Evolutionary conservation across 2,888 invertebrate species (phyloP).

Genomic region (Scaptodrosophila latifasciaeformis): DNA sequence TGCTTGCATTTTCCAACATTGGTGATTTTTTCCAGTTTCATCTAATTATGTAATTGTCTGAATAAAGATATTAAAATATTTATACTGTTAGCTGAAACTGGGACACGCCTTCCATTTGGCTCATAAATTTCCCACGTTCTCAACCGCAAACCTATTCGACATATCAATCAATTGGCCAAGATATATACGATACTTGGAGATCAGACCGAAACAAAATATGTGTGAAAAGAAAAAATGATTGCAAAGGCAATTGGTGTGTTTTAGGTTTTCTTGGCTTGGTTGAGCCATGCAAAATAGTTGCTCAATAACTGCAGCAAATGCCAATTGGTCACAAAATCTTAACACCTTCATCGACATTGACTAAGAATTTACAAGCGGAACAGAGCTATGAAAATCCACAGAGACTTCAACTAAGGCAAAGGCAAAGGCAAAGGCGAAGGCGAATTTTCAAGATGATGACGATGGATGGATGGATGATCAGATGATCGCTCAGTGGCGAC

Average conservation of each 20-base stretch:
- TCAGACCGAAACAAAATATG: conserved; percentile 13
- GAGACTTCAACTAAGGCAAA: too few species aligned
- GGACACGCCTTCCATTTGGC: conserved; percentile 61
- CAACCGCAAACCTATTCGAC: conserved; percentile 42
- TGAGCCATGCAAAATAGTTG: conserved; percentile 43
- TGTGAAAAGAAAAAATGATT: conserved; percentile 6
- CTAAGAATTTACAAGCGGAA: conserved; percentile 10
- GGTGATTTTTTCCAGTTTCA: too few species aligned
- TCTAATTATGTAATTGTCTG: too few species aligned
- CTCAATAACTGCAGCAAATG: conserved; percentile 32
- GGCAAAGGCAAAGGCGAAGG: too few species aligned
- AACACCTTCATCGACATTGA: conserved; percentile 61
- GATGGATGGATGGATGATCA: conserved; percentile 37
- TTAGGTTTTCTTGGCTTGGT: background rate
- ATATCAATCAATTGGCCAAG: conserved; percentile 63
- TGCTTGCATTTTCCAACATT: too few species aligned
- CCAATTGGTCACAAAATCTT: conserved; percentile 69
- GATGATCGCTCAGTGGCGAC: conserved; percentile 71
- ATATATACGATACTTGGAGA: conserved; percentile 20
- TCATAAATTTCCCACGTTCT: conserved; percentile 65
- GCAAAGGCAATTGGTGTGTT: background rate
- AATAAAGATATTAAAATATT: too few species aligned
- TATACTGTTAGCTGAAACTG: too few species aligned
- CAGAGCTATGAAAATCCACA: conserved; percentile 20
- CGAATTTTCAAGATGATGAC: conserved; percentile 15